Percentiles rank a stretch among this genome's conserved stretches.
These are phyloP conservation scores for Oreochromis grahami DNA, from an alignment of 2,797 vertebrate genomes.

Conservation along the genomic window DNA sequence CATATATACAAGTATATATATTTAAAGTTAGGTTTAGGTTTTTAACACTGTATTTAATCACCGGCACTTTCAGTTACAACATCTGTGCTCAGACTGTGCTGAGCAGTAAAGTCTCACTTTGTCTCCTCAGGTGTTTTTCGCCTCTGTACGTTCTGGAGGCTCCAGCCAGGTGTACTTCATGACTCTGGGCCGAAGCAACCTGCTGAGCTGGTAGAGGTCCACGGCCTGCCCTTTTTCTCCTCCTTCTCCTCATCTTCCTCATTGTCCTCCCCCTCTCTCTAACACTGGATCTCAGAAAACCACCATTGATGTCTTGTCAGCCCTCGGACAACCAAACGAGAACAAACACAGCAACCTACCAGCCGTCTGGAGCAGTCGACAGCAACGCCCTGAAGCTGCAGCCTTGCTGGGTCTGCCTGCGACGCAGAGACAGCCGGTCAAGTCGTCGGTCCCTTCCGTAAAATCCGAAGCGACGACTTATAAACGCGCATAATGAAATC, in stretches of 20 bases:
- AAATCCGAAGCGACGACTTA: slow-evolving; percentile 61
- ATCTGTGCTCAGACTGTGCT: not conserved
- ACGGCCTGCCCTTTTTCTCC: slow-evolving; percentile 58
- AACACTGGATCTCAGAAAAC: slow-evolving; percentile 72
- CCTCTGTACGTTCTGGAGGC: slow-evolving; percentile 87
- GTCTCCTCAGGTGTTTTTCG: slow-evolving; percentile 82
- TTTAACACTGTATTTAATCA: not conserved
- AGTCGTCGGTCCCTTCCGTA: slow-evolving; percentile 28
- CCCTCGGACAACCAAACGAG: slow-evolving; percentile 70
- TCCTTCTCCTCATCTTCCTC: slow-evolving; percentile 53
- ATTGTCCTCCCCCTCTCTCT: slow-evolving; percentile 51
- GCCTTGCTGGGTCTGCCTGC: not conserved
- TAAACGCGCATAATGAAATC: slow-evolving; percentile 31
- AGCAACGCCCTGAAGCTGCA: not conserved
- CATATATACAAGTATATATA: not conserved
- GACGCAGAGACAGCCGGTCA: not conserved
- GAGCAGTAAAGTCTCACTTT: slow-evolving; percentile 55
- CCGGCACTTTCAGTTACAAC: not conserved
- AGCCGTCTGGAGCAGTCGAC: not conserved
- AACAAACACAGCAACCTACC: not conserved
- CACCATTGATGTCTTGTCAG: slow-evolving; percentile 74
- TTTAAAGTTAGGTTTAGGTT: not conserved
- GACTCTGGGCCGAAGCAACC: slow-evolving; percentile 87
- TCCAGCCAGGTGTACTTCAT: slow-evolving; percentile 96
- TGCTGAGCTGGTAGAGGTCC: slow-evolving; percentile 87